Evolutionary conservation across 2,797 vertebrate genomes (phyloP).

Genomic region (Phrynocephalus vlangalii): DNA sequence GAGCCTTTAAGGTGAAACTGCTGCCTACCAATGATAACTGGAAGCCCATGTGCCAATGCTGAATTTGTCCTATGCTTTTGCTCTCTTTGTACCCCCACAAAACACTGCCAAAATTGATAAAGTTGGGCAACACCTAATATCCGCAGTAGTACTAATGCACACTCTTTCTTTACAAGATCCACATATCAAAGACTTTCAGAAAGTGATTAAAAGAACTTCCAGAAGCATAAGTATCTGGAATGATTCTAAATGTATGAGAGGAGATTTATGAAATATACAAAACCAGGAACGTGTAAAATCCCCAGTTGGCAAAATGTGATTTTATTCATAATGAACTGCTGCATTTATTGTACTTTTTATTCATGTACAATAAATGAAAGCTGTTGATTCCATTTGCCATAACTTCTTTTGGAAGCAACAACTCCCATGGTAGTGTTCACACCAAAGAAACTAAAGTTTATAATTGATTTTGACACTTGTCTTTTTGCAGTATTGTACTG

Average conservation of each 20-base stretch:
- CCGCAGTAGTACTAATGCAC: no score
- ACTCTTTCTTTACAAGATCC: slow-evolving; percentile 3
- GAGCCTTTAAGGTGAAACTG: no score
- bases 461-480: slow-evolving; percentile 43
- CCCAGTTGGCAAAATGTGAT: not conserved
- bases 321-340: slow-evolving; percentile 25
- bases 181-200: slow-evolving; percentile 2
- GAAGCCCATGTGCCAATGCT: no score
- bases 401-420: slow-evolving; percentile 29
- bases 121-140: no score
- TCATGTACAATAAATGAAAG: slow-evolving; percentile 27
- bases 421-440: slow-evolving; percentile 17
- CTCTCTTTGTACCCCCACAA: no score
- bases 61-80: no score
- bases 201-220: slow-evolving; percentile 21
- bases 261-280: not conserved
- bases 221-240: not conserved
- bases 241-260: slow-evolving; percentile 9
- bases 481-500: slow-evolving; percentile 40
- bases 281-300: not conserved
- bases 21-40: no score
- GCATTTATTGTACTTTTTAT: slow-evolving; percentile 31
- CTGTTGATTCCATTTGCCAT: slow-evolving; percentile 25
- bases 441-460: slow-evolving; percentile 36
- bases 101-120: no score